Conservation (phyloP, 2,113 vertebrate genomes). For the Podarcis raffonei region DNA sequence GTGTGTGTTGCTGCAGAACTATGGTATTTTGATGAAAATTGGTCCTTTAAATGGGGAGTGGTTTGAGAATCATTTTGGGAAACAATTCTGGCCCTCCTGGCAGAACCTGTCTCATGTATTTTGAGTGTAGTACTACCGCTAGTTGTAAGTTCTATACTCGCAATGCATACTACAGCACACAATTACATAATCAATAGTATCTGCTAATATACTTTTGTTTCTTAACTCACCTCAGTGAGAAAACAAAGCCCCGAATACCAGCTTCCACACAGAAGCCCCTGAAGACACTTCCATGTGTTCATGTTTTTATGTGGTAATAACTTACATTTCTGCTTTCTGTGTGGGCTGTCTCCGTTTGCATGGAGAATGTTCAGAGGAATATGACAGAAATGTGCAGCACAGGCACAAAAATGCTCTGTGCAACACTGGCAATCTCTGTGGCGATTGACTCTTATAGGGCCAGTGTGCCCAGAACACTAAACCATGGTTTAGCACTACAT, state of each 20-base stretch:
- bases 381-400: not conserved
- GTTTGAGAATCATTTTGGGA: not conserved
- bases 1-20: not conserved
- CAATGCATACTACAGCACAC: not conserved
- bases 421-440: not conserved
- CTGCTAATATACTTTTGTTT: not conserved
- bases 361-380: not conserved
- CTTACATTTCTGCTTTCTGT: not conserved
- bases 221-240: not conserved
- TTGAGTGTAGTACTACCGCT: not conserved
- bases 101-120: not conserved
- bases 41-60: not conserved
- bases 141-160: not conserved
- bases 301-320: not conserved
- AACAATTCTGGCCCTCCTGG: not conserved
- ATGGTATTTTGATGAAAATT: not conserved
- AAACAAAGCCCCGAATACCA: not conserved
- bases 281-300: not conserved
- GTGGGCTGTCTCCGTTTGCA: not conserved
- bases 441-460: not conserved
- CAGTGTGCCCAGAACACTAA: not conserved
- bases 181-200: not conserved
- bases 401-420: not conserved
- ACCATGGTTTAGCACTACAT: not conserved
- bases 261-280: not conserved